Base-by-base conservation (phyloP, 2,888 invertebrate species). In the Calameuta filiformis region DNA sequence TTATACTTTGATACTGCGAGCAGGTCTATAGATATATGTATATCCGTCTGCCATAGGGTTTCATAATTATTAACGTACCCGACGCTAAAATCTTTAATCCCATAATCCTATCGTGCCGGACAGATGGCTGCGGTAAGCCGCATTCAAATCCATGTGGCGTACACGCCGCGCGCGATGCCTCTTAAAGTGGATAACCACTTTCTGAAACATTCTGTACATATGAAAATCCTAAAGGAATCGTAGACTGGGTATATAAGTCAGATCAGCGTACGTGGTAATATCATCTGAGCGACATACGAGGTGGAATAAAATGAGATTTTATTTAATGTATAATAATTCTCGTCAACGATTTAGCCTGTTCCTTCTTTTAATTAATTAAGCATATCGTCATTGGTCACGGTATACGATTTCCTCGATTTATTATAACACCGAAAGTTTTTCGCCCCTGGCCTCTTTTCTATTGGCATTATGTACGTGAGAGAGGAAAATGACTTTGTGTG, bases 101-200 rank as follows among this genome's bases (percentile, higher is more conserved):
- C 81, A 83, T 85, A 86, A 86, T 86, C 86, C 85, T 83, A 86
- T 85, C 85, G 83, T 80, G 81, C 79, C 81, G 83, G 85, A 83
- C 85, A 85, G 85, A 86, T 85, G 85, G 85, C 80, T 80, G 81
- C 81, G 83, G 78, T 83, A 85, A 85, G 83, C 84, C 81, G 82
- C 56, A 56, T 81, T 79, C 79, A 81, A 81, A 81, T 81, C 79
- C 79, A 76, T 77, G 75, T 73, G 40, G 68, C 37, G 40, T 73
- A 75, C 40, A 73, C 37, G 71, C 74, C 69, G 77, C 68, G 40
- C 68, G 69, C 69, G 68, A 35, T 68, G 75, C 75, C 75, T 75
- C 33, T 69, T 75, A 77, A 77, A 56, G 56, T 56, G 56, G 56
- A 56, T 56, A 56, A 56, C 23, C 23, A 56, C 23, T 56, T 56